Base-by-base conservation (phyloP, 1,140 invertebrate genomes). In the Alviniconcha marisindica region DNA sequence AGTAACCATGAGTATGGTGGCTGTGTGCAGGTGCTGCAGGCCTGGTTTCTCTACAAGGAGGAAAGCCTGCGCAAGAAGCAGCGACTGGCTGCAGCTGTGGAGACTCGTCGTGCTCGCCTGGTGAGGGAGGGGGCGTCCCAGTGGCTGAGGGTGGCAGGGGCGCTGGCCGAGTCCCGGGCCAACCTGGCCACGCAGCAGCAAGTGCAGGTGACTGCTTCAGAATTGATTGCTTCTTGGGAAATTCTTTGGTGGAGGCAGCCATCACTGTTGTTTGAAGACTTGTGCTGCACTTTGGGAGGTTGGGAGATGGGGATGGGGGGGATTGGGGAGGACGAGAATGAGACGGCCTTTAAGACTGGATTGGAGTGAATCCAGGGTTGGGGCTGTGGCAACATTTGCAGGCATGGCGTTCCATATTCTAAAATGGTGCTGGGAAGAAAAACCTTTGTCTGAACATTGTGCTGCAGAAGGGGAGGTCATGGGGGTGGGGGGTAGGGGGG, bases 61-160 rank as follows among this genome's bases (percentile, higher is more conserved):
- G 48, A 87, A 3, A 85, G 83, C 36, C 86, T 84, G 40, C 83
- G 86, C 28, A 91, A 91, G 84, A 86, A 87, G 69, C 40, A 76
- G 21, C 69, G 89, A 28, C 63, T 86, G 24, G 54, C 40, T 18
- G 80, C 74, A 18, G 89, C 89, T 33, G 60, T 88, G 78, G 86
- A 84, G 51, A 69, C 71, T 18, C 80, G 87, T 36, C 60, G 86
- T 2, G 76, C 40, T 0, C 54, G 85, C 36, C 81, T 90, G n/a
- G 73, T 91, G 7, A 60, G 51, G 33, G 56, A 88, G 44, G 89
- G 88, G 24, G 83, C 86, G 33, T 73, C 78, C 38, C 88, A 90
- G 78, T 91, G 90, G 89, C 44, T 91, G 44, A 71, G 48, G 14
- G 88, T 90, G 42, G 83, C 90, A 38, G 82, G 84, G 51, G 88